These are phyloP conservation scores for Drosophila melanosoma DNA, from an alignment of 2,888 invertebrate species.

Conservation along the genomic window DNA sequence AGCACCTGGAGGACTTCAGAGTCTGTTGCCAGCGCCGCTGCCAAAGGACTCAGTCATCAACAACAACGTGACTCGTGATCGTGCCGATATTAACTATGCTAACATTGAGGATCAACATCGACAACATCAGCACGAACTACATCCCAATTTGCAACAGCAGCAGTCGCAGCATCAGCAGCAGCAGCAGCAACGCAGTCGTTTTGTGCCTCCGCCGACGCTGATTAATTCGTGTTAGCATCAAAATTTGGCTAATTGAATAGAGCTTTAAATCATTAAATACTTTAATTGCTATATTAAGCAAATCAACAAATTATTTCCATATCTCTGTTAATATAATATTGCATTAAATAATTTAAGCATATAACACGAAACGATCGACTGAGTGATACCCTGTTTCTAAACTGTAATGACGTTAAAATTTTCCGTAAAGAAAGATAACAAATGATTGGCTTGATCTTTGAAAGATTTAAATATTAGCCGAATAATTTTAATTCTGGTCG, in stretches of 20 bases:
- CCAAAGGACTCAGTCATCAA: constrained; percentile 56
- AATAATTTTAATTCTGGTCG: neutral
- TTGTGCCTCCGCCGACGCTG: constrained; percentile 51
- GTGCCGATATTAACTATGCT: constrained; percentile 67
- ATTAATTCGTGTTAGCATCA: constrained; percentile 81
- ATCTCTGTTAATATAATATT: constrained; percentile 2
- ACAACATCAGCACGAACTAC: constrained; percentile 24
- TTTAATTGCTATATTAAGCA: constrained; percentile 15
- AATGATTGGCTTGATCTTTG: neutral
- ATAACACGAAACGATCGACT: constrained; percentile 4
- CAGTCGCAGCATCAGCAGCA: constrained; percentile 27
- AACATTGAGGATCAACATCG: constrained; percentile 65
- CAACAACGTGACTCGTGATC: constrained; percentile 36
- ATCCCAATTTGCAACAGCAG: constrained; percentile 43
- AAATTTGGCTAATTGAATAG: constrained; percentile 32
- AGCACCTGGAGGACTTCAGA: constrained; percentile 84
- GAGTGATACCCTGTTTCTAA: neutral
- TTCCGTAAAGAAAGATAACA: neutral
- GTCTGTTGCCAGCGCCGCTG: constrained; percentile 74
- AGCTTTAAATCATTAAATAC: constrained; percentile 57
- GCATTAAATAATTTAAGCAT: constrained; percentile 29
- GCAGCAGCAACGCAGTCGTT: constrained; percentile 50
- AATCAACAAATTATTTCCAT: constrained; percentile 7
- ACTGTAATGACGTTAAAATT: neutral
- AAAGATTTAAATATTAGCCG: neutral